A percentile compares a stretch with the other conserved stretches of the same genome.
These are phyloP conservation scores for Camponotus vicinus DNA, from an alignment of 1,140 invertebrate genomes.

Conservation along the genomic window DNA sequence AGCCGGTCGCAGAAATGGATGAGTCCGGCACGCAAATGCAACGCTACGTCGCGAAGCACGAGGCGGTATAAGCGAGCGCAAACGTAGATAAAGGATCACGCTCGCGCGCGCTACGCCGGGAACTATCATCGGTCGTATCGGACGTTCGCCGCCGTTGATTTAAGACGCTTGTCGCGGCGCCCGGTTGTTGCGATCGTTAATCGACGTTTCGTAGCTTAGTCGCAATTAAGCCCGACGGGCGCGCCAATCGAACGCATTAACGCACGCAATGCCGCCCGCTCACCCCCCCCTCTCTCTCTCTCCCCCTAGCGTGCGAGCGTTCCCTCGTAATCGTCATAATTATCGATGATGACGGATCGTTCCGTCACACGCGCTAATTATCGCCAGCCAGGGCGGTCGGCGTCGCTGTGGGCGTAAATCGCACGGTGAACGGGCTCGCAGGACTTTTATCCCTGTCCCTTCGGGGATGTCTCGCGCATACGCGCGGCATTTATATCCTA, in stretches of 20 bases:
- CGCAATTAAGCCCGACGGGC: conserved; percentile 79
- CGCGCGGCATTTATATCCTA: conserved; percentile 63
- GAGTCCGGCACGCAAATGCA: conserved; percentile 49
- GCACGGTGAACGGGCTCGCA: conserved; percentile 47
- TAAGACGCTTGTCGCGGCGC: conserved; percentile 75
- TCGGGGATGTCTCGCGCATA: conserved; percentile 43
- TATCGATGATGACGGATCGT: conserved; percentile 81
- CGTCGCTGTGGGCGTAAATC: conserved; percentile 70
- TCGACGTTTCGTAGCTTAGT: conserved; percentile 79
- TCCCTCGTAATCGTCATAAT: conserved; percentile 80
- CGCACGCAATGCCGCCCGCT: conserved; percentile 73
- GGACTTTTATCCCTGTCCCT: conserved; percentile 68
- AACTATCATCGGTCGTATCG: conserved; percentile 49
- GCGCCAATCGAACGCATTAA: conserved; percentile 79
- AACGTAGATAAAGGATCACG: conserved; percentile 57
- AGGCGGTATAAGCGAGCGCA: conserved; percentile 1
- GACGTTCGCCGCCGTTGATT: conserved; percentile 71
- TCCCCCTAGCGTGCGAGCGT: not conserved
- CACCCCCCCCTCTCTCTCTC: not conserved
- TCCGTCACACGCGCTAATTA: conserved; percentile 79
- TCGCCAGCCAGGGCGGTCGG: conserved; percentile 64
- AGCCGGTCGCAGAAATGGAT: conserved; percentile 23
- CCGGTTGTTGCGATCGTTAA: conserved; percentile 82
- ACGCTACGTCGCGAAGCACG: not conserved
- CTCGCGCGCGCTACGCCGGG: conserved; percentile 47